Conservation (phyloP, 2,797 vertebrate genomes). For the Amphiprion clarkii region DNA sequence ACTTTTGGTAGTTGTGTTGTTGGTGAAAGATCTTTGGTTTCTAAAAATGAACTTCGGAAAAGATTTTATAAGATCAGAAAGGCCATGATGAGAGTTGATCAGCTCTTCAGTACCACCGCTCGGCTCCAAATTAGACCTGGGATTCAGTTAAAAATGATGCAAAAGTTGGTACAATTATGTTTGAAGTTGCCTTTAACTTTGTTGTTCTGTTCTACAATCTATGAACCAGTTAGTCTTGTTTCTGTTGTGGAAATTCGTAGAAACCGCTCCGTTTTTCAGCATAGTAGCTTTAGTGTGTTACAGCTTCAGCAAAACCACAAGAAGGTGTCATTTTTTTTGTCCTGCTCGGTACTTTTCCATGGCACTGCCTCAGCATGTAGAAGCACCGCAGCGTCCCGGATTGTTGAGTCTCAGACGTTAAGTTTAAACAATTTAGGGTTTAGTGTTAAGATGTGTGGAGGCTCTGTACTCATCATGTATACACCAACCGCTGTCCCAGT, state of each 20-base stretch:
- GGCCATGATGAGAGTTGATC: background rate
- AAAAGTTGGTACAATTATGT: slow-evolving; percentile 27
- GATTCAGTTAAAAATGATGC: slow-evolving; percentile 40
- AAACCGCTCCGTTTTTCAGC: slow-evolving; percentile 48
- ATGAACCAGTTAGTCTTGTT: slow-evolving; percentile 37
- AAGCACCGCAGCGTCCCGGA: slow-evolving; percentile 33
- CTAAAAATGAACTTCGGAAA: slow-evolving; percentile 41
- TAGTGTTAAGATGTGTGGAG: slow-evolving; percentile 32
- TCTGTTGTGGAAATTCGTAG: slow-evolving; percentile 46
- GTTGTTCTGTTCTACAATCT: slow-evolving; percentile 34
- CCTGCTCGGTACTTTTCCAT: slow-evolving; percentile 71
- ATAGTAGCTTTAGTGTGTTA: slow-evolving; percentile 32
- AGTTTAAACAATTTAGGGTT: slow-evolving; percentile 55
- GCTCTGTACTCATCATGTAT: slow-evolving; percentile 19
- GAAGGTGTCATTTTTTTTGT: slow-evolving; percentile 50
- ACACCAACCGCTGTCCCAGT: slow-evolving; percentile 28
- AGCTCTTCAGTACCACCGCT: slow-evolving; percentile 17
- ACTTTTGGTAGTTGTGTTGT: slow-evolving; percentile 31
- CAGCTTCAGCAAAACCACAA: slow-evolving; percentile 41
- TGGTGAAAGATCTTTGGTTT: slow-evolving; percentile 53
- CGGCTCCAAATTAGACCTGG: slow-evolving; percentile 13
- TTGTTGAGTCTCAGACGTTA: slow-evolving; percentile 47
- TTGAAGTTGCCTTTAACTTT: slow-evolving; percentile 43
- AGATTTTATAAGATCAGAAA: slow-evolving; percentile 34
- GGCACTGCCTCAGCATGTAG: slow-evolving; percentile 38